phyloP scores from a whole-genome alignment of 2,113 vertebrate species.

The Ophthalmolycus amberensis region DNA sequence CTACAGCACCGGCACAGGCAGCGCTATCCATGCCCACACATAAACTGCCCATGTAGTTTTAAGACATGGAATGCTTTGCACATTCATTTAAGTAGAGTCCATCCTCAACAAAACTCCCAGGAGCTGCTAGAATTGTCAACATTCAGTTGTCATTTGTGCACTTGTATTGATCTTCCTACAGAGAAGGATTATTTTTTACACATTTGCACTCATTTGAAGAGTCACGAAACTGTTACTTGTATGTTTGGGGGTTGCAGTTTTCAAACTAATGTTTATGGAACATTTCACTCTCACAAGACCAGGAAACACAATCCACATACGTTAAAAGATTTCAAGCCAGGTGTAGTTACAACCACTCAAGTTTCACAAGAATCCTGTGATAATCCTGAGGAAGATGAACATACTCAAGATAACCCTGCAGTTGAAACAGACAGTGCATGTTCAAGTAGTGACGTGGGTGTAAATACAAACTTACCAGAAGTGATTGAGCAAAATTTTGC shows the following conservation, averaged over 20 bases:
- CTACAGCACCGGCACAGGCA: background rate
- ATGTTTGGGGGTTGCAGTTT: slow-evolving; percentile 23
- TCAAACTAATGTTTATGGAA: background rate
- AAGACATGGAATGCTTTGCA: slow-evolving; percentile 18
- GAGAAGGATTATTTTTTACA: too few relatives aligned
- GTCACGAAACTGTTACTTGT: slow-evolving; percentile 14
- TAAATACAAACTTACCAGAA: too few relatives aligned
- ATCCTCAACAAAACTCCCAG: background rate
- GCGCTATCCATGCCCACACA: background rate
- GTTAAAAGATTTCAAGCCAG: too few relatives aligned
- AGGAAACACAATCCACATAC: too few relatives aligned
- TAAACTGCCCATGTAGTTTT: slow-evolving; percentile 10
- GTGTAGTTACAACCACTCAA: too few relatives aligned
- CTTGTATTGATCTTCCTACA: background rate
- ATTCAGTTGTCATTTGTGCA: background rate
- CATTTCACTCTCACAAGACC: too few relatives aligned
- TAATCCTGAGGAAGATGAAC: background rate
- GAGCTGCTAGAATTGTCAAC: background rate
- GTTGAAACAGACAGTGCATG: too few relatives aligned
- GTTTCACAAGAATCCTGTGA: too few relatives aligned
- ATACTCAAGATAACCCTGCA: background rate
- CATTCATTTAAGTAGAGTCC: background rate
- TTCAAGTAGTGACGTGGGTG: too few relatives aligned
- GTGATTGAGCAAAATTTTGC: too few relatives aligned
- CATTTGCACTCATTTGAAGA: slow-evolving; percentile 2